Evolutionary conservation across 2,888 invertebrate genomes (phyloP).

Genomic region (Tachystola acroxantha): DNA sequence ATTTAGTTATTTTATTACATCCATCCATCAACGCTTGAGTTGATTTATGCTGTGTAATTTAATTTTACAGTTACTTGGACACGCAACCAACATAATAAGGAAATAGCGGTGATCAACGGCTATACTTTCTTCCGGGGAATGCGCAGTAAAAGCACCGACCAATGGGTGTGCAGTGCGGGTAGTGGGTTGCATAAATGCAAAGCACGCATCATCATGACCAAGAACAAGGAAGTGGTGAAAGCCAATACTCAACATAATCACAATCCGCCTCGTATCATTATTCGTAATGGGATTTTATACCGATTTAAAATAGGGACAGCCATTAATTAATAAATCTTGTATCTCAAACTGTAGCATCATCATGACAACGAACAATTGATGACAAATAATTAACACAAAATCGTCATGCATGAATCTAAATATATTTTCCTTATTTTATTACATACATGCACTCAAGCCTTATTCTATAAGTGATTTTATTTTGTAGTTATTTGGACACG

Average conservation of each 20-base stretch:
- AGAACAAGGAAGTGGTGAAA: slow-evolving; percentile 50
- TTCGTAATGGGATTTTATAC: slow-evolving; percentile 13
- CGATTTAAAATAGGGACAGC: too few relatives aligned
- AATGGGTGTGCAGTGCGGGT: slow-evolving; percentile 21
- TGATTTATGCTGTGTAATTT: too few relatives aligned
- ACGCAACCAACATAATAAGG: slow-evolving; percentile 5
- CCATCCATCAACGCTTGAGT: too few relatives aligned
- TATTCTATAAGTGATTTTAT: too few relatives aligned
- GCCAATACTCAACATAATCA: slow-evolving; percentile 61
- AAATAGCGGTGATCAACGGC: slow-evolving; percentile 18
- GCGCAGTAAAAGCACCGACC: slow-evolving; percentile 4
- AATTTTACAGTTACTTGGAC: background rate
- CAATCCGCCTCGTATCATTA: slow-evolving; percentile 20
- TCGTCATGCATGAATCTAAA: too few relatives aligned
- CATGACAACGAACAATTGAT: too few relatives aligned
- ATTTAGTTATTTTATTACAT: too few relatives aligned
- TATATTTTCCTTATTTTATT: too few relatives aligned
- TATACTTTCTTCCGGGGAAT: slow-evolving; percentile 19
- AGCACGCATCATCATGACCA: slow-evolving; percentile 58
- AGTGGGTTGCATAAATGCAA: slow-evolving; percentile 35
- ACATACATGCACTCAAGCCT: too few relatives aligned
- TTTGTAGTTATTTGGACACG: background rate
- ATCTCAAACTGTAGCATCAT: too few relatives aligned
- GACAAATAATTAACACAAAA: too few relatives aligned
- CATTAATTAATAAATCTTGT: too few relatives aligned